A percentile compares a stretch with the other conserved stretches of the same genome.
Evolutionary conservation across 2,113 vertebrate species (phyloP).

Genomic region (Oryzias javanicus): DNA sequence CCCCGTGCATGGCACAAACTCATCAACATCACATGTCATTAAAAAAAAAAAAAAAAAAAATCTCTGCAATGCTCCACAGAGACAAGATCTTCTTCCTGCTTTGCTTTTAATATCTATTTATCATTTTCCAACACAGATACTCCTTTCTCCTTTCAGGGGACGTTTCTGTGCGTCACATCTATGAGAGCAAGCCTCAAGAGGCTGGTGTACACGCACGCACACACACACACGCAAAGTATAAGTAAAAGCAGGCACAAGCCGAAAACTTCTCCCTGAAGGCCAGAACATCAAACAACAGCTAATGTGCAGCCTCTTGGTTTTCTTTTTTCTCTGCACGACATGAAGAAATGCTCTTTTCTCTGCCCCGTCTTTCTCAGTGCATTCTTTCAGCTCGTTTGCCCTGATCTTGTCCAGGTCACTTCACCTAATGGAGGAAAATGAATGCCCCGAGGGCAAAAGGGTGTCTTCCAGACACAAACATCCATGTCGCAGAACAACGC

Average conservation of each 20-base stretch:
- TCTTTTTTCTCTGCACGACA: slow-evolving; percentile 21
- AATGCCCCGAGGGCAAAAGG: slow-evolving; percentile 46
- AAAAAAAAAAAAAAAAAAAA: neutral
- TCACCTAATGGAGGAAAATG: slow-evolving; percentile 63
- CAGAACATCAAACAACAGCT: slow-evolving; percentile 37
- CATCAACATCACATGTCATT: neutral
- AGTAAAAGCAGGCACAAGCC: slow-evolving; percentile 10
- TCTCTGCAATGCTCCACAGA: neutral
- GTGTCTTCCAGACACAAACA: slow-evolving; percentile 48
- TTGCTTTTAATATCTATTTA: slow-evolving; percentile 15
- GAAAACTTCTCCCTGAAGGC: slow-evolving; percentile 23
- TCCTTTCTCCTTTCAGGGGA: slow-evolving; percentile 32
- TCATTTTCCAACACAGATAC: slow-evolving; percentile 38
- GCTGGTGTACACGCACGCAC: slow-evolving; percentile 2
- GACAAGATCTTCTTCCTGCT: slow-evolving; percentile 3
- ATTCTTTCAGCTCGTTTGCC: slow-evolving; percentile 60
- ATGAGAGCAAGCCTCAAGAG: slow-evolving; percentile 28
- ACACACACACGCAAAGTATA: slow-evolving; percentile 1
- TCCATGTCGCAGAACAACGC: slow-evolving; percentile 38
- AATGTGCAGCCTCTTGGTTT: slow-evolving; percentile 23
- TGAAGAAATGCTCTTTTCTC: slow-evolving; percentile 36
- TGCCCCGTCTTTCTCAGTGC: slow-evolving; percentile 40
- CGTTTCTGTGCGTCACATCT: slow-evolving; percentile 27
- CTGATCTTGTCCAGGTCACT: slow-evolving; percentile 75
- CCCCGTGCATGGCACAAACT: neutral